Conservation (phyloP, 53 echinoderm and acorn worm genomes). For the Holothuria leucospilota region DNA sequence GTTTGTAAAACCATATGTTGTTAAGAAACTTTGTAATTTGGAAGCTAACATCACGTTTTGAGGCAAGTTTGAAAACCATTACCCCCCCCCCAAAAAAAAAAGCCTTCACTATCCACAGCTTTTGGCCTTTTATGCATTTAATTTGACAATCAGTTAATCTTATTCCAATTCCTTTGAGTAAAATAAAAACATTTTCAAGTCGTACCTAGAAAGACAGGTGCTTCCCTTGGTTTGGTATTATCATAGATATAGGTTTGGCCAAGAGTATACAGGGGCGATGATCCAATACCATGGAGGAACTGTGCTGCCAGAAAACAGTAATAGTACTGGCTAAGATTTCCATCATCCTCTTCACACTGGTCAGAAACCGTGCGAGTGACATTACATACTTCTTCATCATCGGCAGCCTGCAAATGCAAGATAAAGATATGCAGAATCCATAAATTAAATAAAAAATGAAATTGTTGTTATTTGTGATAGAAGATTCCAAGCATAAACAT, state of each 20-base stretch:
- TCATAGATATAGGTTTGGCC: slow-evolving; percentile 93
- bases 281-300: slow-evolving; percentile 86
- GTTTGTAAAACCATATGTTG: no score
- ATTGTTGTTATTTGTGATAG: no score
- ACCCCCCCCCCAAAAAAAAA: no score
- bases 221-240: slow-evolving; percentile 74
- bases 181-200: not conserved
- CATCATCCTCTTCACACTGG: slow-evolving; percentile 22
- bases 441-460: no score
- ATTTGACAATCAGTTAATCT: no score
- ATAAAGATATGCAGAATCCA: no score
- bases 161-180: not conserved
- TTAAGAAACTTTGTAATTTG: no score
- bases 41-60: no score
- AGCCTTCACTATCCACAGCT: no score
- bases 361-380: slow-evolving; percentile 52
- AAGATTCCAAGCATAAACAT: no score
- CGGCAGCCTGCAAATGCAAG: slow-evolving; percentile 45
- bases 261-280: slow-evolving; percentile 88
- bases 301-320: slow-evolving; percentile 88
- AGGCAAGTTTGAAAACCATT: no score
- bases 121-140: no score
- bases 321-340: slow-evolving; percentile 63
- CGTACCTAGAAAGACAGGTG: slow-evolving; percentile 76
- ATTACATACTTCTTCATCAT: slow-evolving; percentile 71